These are phyloP conservation scores for Ostrea edulis DNA, from an alignment of 1,140 invertebrate genomes.

Conservation along the genomic window DNA sequence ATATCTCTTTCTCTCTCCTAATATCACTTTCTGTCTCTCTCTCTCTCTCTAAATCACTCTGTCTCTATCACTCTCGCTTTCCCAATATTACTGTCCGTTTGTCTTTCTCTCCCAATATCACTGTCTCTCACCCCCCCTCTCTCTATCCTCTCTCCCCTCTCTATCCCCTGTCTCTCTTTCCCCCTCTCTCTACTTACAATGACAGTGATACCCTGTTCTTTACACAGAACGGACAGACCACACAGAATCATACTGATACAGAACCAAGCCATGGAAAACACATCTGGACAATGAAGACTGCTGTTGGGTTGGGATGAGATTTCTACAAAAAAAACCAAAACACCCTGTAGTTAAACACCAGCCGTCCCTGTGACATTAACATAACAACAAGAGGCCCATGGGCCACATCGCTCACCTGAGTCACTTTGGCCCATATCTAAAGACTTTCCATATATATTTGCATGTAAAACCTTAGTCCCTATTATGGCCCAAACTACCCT, in stretches of 20 bases:
- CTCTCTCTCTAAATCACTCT: neutral
- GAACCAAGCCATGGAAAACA: conserved; percentile 62
- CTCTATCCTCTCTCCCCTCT: no score
- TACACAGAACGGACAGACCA: conserved; percentile 88
- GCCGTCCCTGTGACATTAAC: no score
- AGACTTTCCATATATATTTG: no score
- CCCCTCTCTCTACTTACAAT: conserved; percentile 82
- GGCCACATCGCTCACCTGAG: no score
- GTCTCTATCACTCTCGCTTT: neutral
- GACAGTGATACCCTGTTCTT: conserved; percentile 95
- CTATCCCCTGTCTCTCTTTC: no score
- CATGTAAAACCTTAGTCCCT: no score
- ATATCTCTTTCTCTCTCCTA: no score
- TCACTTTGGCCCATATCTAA: no score
- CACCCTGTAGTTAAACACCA: neutral
- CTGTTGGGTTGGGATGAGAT: neutral
- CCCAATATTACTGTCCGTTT: neutral
- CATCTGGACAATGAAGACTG: conserved; percentile 56
- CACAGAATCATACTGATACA: conserved; percentile 64
- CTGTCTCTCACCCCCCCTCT: neutral
- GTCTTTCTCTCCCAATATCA: neutral
- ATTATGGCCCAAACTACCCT: no score
- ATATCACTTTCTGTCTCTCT: neutral
- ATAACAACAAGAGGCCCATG: no score
- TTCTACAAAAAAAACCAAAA: neutral